Evolutionary conservation across 1,140 invertebrate species (phyloP).

Genomic region (Drosophila bocki): DNA sequence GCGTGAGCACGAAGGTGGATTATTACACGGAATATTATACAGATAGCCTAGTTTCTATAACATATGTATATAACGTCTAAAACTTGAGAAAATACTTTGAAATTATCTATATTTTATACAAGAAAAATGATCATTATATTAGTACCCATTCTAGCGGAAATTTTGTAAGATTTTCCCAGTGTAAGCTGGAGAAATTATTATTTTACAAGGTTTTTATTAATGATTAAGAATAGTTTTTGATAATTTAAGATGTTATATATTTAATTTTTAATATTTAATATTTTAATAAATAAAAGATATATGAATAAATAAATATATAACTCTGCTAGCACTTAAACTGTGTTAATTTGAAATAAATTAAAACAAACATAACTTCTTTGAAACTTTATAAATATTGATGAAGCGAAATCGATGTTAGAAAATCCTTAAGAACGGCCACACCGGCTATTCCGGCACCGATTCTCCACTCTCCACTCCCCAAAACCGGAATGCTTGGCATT

Average conservation of each 20-base stretch:
- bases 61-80: background rate
- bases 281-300: background rate
- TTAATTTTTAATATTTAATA: background rate
- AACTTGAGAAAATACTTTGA: background rate
- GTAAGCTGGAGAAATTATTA: background rate
- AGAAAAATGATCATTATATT: background rate
- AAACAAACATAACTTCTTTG: background rate
- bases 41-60: conserved; percentile 18
- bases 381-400: conserved; percentile 30
- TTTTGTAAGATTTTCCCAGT: background rate
- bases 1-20: conserved; percentile 32
- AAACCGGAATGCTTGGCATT: conserved; percentile 19
- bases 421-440: conserved; percentile 26
- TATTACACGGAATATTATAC: conserved; percentile 15
- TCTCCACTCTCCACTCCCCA: background rate
- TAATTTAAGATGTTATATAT: too few species aligned
- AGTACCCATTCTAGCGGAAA: background rate
- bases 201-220: background rate
- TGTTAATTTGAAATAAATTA: background rate
- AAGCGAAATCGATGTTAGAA: conserved; percentile 21
- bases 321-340: background rate
- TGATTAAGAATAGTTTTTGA: too few species aligned
- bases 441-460: background rate
- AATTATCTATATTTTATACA: conserved; percentile 1
- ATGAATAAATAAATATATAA: too few species aligned